Conservation (phyloP, 2,888 invertebrate genomes). For the Ceramica pisi region DNA sequence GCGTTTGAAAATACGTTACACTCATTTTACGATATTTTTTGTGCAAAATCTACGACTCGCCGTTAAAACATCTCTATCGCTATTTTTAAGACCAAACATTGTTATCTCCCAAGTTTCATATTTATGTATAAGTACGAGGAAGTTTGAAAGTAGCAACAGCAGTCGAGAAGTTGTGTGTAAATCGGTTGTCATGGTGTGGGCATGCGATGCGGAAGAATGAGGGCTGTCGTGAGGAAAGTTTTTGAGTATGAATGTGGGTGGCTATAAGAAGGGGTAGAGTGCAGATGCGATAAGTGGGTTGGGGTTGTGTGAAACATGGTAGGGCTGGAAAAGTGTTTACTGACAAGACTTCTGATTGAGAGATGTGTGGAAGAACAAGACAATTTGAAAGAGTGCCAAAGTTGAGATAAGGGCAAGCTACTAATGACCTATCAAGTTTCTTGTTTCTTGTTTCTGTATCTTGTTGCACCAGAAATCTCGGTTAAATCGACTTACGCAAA, state of each 20-base stretch:
- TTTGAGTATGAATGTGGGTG: conserved; percentile 16
- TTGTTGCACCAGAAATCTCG: too few species aligned
- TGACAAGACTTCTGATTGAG: background rate
- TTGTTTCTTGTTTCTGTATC: too few species aligned
- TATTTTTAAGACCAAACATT: conserved; percentile 14
- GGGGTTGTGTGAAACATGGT: background rate
- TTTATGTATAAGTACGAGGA: conserved; percentile 8
- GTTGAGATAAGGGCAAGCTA: background rate
- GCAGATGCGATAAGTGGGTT: background rate
- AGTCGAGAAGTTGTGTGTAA: conserved; percentile 29
- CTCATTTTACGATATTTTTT: too few species aligned
- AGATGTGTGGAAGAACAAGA: background rate
- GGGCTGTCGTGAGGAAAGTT: conserved; percentile 17
- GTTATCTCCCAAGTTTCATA: conserved; percentile 26
- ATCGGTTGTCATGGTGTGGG: conserved; percentile 33
- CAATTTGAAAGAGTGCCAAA: background rate
- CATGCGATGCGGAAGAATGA: conserved; percentile 42
- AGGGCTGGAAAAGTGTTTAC: background rate
- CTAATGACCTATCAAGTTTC: background rate
- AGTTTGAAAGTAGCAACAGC: conserved; percentile 37
- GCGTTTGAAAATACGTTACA: too few species aligned
- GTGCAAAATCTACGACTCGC: background rate
- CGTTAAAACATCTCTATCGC: background rate
- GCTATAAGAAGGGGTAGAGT: background rate
- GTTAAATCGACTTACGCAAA: too few species aligned